Evolutionary conservation across 2,888 invertebrate genomes (phyloP), one percentile per base, ranked within the genome.

Genomic region (Crocallis elinguaria): DNA sequence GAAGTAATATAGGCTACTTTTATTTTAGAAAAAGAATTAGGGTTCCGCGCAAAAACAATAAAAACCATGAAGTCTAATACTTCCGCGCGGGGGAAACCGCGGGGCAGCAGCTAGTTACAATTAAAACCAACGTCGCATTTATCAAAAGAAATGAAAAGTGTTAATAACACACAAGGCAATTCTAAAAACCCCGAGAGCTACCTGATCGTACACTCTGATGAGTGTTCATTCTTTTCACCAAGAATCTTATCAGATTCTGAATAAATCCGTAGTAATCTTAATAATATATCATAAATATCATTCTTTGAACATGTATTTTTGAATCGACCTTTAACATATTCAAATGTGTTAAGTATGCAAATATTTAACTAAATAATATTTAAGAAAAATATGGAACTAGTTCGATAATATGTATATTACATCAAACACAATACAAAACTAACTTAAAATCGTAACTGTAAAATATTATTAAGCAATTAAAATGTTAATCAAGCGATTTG

Each of bases 241-340:
- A 61, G 67, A 71, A 69, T 57, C 59, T 68, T 73, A 73, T 77
- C 64, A 66, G 52, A 56, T 62, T 52, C 43, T 60, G 43, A 30
- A 23, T n/a, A n/a, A n/a, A n/a, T n/a, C 3, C 13, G 29, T 33
- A 8, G 21, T 9, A 42, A 21, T 32, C 29, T 17, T 8, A 41
- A 17, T 12, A 16, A 3, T 17, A 41, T 29, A 27, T 1, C 8
- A 30, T 41, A 4, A 19, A 27, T 16, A 39, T 35, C 14, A 36
- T 25, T 2, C n/a, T 23, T 6, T 17, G 7, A 14, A 43, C 23
- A 16, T 0, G 39, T 2, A 5, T 11, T 13, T 37, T 11, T 11
- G 11, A 12, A 27, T 27, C 5, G 7, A 16, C n/a, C 7, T 32
- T 21, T 32, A 8, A 21, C 7, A 29, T 32, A 44, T 44, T 13